A percentile compares a stretch with the other conserved stretches of the same genome.
phyloP scores from a whole-genome alignment of 1,140 invertebrate genomes.

The Philopotamus ludificatus region DNA sequence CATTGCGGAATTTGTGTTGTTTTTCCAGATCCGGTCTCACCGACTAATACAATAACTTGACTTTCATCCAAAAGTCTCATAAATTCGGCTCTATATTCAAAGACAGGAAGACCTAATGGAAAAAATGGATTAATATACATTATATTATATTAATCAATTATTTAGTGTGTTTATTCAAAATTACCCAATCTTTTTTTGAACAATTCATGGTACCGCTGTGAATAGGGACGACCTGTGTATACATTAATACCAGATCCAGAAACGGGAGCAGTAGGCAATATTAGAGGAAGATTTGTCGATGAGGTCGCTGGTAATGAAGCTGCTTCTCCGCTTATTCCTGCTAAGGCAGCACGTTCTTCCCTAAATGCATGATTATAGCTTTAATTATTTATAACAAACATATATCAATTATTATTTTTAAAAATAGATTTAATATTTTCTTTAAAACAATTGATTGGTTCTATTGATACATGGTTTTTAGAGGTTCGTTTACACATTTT shows the following conservation, averaged over 20 bases:
- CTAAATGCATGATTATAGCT: conserved; percentile 40
- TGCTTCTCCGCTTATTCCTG: conserved; percentile 6
- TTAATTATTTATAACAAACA: neutral
- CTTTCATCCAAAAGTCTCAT: conserved; percentile 87
- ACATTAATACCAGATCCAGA: conserved; percentile 63
- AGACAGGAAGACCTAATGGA: conserved; percentile 83
- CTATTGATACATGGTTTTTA: no score
- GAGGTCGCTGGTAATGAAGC: conserved; percentile 44
- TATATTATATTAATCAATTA: neutral
- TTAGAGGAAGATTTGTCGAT: conserved; percentile 14
- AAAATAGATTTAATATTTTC: neutral
- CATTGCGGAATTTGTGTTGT: conserved; percentile 90
- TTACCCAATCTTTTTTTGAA: conserved; percentile 78
- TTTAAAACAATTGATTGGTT: neutral
- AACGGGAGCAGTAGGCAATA: conserved; percentile 44
- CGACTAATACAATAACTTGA: conserved; percentile 91
- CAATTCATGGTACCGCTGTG: conserved; percentile 79
- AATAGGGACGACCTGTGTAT: conserved; percentile 74
- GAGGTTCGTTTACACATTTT: no score
- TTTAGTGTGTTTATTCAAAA: neutral
- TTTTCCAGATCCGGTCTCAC: conserved; percentile 96
- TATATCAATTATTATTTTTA: neutral
- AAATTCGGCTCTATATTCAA: conserved; percentile 96
- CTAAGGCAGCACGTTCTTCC: conserved; percentile 47
- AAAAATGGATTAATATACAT: neutral